Evolutionary conservation across 1,140 invertebrate genomes (phyloP).

Genomic region (Vanessa atalanta): DNA sequence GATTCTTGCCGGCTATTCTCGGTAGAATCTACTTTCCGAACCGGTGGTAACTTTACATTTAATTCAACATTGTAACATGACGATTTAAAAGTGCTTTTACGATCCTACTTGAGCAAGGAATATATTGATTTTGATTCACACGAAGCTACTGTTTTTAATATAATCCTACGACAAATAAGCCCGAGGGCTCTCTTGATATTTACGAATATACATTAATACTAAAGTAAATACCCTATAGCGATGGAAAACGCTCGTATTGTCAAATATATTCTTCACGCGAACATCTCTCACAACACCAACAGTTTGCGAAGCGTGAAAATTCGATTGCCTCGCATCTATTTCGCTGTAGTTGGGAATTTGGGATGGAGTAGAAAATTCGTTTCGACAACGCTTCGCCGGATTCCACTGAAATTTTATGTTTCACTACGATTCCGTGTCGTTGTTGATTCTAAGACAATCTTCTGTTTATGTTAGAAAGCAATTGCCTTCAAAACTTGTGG

Average conservation of each 20-base stretch:
- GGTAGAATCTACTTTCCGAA: no score
- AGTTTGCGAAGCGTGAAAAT: slow-evolving; percentile 17
- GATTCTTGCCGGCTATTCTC: no score
- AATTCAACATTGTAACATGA: no score
- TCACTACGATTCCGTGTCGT: slow-evolving; percentile 4
- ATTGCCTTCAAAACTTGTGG: not conserved
- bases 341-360: slow-evolving; percentile 8
- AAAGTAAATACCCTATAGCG: not conserved
- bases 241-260: slow-evolving; percentile 9
- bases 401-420: slow-evolving; percentile 19
- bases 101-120: no score
- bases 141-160: no score
- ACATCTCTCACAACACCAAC: slow-evolving; percentile 2
- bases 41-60: no score
- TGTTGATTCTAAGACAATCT: slow-evolving; percentile 6
- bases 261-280: slow-evolving; percentile 15
- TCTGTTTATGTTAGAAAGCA: not conserved
- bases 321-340: slow-evolving; percentile 21
- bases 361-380: slow-evolving; percentile 15
- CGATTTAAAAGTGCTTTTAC: no score
- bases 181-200: not conserved
- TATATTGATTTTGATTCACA: no score
- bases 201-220: not conserved
- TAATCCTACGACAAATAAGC: no score
- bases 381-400: slow-evolving; percentile 14